Evolutionary conservation across 2,113 vertebrate species (phyloP).

Genomic region (Tretioscincus oriximinensis): DNA sequence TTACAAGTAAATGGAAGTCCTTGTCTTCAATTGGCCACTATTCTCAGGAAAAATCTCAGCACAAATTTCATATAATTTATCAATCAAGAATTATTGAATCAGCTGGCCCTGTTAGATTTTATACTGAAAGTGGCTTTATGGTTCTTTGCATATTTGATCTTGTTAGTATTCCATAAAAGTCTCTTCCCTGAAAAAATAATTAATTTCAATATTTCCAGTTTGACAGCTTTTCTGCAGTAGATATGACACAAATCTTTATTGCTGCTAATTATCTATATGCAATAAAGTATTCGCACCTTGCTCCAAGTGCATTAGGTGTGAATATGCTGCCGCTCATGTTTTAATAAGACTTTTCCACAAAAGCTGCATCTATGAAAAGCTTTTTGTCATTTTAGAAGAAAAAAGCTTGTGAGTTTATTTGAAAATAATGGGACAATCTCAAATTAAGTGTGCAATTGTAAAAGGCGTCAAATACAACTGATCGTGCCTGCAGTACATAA

Average conservation of each 20-base stretch:
- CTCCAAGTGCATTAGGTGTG: conserved; percentile 41
- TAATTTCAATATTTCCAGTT: conserved; percentile 51
- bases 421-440: conserved; percentile 30
- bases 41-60: not conserved
- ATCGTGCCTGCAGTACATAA: not conserved
- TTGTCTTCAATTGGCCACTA: too few relatives aligned
- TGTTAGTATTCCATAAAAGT: not conserved
- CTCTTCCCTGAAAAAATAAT: conserved; percentile 23
- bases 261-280: conserved; percentile 55
- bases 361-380: conserved; percentile 32
- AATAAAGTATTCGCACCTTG: conserved; percentile 42
- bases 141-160: not conserved
- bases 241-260: conserved; percentile 37
- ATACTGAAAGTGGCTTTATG: not conserved
- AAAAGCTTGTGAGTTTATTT: conserved; percentile 29
- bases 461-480: not conserved
- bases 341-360: conserved; percentile 43
- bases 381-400: conserved; percentile 35
- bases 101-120: not conserved
- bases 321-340: conserved; percentile 45
- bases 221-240: conserved; percentile 32
- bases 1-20: too few relatives aligned
- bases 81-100: not conserved
- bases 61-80: not conserved
- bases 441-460: not conserved